A percentile compares a stretch with the other conserved stretches of the same genome.
phyloP scores from a whole-genome alignment of 2,113 vertebrate genomes.

The Lamprologus callipterus region DNA sequence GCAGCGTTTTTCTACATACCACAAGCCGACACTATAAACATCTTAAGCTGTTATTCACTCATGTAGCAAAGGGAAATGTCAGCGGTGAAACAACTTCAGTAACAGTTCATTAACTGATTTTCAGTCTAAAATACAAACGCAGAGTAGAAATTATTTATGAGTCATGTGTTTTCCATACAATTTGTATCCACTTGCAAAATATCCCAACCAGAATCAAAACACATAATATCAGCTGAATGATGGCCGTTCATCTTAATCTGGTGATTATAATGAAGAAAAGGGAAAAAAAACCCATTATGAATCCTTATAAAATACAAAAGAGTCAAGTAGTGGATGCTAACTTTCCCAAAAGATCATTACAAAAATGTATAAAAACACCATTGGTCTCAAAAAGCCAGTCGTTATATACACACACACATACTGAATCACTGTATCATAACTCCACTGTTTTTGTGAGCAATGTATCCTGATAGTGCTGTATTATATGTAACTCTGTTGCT shows the following conservation, averaged over 20 bases:
- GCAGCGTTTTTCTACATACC: not conserved
- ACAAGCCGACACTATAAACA: not conserved
- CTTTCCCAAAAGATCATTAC: not conserved
- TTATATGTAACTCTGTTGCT: not conserved
- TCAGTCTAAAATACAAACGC: not conserved
- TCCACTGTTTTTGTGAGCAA: not conserved
- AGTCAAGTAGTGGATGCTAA: not conserved
- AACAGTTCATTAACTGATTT: not conserved
- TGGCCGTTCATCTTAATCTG: not conserved
- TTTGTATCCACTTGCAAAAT: not conserved
- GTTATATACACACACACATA: rapidly evolving
- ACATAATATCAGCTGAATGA: not conserved
- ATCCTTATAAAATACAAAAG: not conserved
- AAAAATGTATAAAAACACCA: not conserved
- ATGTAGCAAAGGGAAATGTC: not conserved
- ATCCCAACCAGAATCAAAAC: not conserved
- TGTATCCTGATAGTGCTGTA: not conserved
- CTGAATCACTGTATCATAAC: not conserved
- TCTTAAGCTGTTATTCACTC: not conserved
- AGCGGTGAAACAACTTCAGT: not conserved
- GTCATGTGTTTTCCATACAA: not conserved
- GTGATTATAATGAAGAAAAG: not conserved
- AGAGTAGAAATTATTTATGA: not conserved
- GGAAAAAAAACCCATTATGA: rapidly evolving
- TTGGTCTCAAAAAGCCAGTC: not conserved